Percentiles rank a stretch among this genome's conserved stretches.
Conservation (phyloP, 2,113 vertebrate genomes). For the Psephotus haematonotus region DNA sequence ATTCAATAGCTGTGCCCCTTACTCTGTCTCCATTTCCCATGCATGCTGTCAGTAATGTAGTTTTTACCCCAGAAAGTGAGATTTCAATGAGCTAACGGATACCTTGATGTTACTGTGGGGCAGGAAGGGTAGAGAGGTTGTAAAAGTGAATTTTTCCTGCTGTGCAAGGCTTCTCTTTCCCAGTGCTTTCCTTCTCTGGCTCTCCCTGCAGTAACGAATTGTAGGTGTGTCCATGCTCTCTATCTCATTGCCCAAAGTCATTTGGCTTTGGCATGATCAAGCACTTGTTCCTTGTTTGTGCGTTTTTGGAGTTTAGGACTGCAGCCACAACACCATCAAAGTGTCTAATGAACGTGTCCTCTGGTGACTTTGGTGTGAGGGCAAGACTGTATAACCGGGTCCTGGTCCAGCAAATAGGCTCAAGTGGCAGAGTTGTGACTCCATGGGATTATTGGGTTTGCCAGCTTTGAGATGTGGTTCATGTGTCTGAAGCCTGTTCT, state of each 20-base stretch:
- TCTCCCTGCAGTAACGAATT: background rate
- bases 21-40: background rate
- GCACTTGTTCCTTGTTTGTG: background rate
- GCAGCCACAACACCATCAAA: rapidly evolving
- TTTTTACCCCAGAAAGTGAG: background rate
- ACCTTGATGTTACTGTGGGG: background rate
- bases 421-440: background rate
- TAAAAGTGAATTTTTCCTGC: background rate
- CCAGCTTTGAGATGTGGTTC: background rate
- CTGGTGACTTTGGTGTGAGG: background rate
- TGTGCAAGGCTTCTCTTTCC: background rate
- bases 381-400: background rate
- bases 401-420: background rate
- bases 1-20: background rate
- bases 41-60: background rate
- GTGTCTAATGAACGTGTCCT: background rate
- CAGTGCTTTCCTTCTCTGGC: background rate
- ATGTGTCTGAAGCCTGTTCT: background rate
- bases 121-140: background rate
- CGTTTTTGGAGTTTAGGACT: background rate
- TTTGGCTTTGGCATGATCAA: background rate
- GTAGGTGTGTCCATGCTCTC: background rate
- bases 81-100: background rate
- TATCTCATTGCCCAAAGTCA: background rate
- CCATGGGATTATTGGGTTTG: background rate